phyloP scores from a whole-genome alignment of 2,113 vertebrate species.

The Anser cygnoides region DNA sequence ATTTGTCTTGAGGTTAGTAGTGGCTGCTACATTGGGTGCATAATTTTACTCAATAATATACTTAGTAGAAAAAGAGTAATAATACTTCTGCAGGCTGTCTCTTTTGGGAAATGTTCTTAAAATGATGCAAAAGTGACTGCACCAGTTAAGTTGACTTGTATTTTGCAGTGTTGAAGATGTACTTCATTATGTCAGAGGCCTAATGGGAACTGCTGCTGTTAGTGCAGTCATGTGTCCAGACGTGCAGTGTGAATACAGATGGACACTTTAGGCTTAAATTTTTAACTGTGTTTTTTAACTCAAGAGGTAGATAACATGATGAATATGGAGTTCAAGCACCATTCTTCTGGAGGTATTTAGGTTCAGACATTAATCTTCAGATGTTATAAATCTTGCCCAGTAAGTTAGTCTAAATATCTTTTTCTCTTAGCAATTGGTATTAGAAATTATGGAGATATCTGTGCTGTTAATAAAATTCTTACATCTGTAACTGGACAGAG shows the following conservation, averaged over 20 bases:
- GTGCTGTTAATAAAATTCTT: neutral
- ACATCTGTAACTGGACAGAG: neutral
- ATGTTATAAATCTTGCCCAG: neutral
- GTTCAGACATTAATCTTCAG: neutral
- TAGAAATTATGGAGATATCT: neutral
- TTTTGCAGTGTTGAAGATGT: neutral
- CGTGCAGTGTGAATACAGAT: neutral
- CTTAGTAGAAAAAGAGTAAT: neutral
- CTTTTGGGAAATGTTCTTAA: neutral
- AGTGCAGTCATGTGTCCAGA: neutral
- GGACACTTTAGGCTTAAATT: neutral
- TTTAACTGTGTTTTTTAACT: neutral
- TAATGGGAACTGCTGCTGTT: neutral
- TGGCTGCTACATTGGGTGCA: neutral
- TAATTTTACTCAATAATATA: neutral
- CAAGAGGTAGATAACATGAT: neutral
- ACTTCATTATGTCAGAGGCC: neutral
- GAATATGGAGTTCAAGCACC: neutral
- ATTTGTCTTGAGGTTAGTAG: neutral
- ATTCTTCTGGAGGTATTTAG: neutral
- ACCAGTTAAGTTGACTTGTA: neutral
- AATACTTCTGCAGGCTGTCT: neutral
- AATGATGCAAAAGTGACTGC: neutral
- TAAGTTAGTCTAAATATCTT: neutral
- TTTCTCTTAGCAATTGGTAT: neutral